These are phyloP conservation scores for Drosophila prostipennis DNA, from an alignment of 2,888 invertebrate species.

Conservation along the genomic window DNA sequence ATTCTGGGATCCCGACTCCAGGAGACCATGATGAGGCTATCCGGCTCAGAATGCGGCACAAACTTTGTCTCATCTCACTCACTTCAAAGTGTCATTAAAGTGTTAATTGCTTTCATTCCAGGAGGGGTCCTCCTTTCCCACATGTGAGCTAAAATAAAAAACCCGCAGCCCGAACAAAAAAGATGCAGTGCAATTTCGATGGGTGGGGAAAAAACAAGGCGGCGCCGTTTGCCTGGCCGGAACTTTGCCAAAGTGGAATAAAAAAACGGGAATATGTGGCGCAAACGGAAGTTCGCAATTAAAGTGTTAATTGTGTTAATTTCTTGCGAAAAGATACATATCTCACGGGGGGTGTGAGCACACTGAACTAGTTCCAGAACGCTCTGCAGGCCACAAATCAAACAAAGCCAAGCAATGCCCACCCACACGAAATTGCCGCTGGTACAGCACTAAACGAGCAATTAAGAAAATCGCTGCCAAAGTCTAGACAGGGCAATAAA, in stretches of 20 bases:
- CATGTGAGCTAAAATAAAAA: conserved; percentile 32
- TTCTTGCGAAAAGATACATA: conserved; percentile 56
- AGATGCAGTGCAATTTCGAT: conserved; percentile 20
- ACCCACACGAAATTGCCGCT: conserved; percentile 32
- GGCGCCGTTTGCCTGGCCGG: conserved; percentile 46
- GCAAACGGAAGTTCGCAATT: conserved; percentile 77
- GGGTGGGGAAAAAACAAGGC: conserved; percentile 6
- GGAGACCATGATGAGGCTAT: conserved; percentile 17
- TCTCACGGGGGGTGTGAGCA: conserved; percentile 3
- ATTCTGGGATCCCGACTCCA: conserved; percentile 11
- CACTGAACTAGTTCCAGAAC: conserved; percentile 26
- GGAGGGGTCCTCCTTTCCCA: conserved; percentile 26
- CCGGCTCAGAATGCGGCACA: conserved; percentile 34
- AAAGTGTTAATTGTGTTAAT: conserved; percentile 80
- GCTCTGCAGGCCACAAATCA: conserved; percentile 24
- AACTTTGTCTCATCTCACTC: conserved; percentile 62
- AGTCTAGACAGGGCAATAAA: conserved; percentile 59
- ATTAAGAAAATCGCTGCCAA: conserved; percentile 57
- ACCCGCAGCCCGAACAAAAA: conserved; percentile 23
- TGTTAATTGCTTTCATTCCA: conserved; percentile 76
- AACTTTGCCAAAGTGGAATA: conserved; percentile 53
- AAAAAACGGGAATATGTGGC: conserved; percentile 40
- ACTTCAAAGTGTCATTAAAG: conserved; percentile 75
- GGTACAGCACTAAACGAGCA: conserved; percentile 59
- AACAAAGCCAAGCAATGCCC: conserved; percentile 36